phyloP scores from a whole-genome alignment of 2,888 invertebrate species.

The Microplitis deprimator region DNA sequence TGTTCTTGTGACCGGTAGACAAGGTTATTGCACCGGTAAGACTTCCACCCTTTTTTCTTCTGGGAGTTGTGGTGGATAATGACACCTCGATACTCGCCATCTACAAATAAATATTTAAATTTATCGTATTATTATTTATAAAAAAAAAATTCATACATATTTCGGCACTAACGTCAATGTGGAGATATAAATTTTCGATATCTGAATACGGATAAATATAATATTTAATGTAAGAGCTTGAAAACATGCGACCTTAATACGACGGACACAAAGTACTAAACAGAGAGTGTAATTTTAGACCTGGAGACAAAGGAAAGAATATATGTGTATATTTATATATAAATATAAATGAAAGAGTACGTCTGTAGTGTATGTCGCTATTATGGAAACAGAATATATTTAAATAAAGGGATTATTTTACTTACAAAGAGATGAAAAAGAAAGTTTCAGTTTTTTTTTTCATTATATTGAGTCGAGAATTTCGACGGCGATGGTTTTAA shows the following conservation, averaged over 20 bases:
- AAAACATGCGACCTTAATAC: background rate
- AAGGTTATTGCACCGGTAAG: constrained; percentile 65
- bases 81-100: constrained; percentile 91
- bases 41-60: constrained; percentile 75
- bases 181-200: too few species aligned
- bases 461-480: too few species aligned
- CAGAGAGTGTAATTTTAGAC: constrained; percentile 25
- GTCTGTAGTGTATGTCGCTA: background rate
- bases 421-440: background rate
- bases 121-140: background rate
- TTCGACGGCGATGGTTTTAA: too few species aligned
- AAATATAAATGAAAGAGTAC: background rate
- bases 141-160: background rate
- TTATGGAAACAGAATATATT: background rate
- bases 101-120: constrained; percentile 68
- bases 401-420: background rate
- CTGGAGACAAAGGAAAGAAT: constrained; percentile 11
- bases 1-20: constrained; percentile 64
- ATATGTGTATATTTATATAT: background rate
- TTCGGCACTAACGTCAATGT: too few species aligned
- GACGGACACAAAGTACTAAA: background rate
- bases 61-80: constrained; percentile 76
- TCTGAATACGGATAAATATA: too few species aligned
- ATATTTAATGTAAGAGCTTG: too few species aligned
- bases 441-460: background rate